These are phyloP conservation scores for Siphamia tubifer DNA, from an alignment of 2,113 vertebrate species.

Conservation along the genomic window DNA sequence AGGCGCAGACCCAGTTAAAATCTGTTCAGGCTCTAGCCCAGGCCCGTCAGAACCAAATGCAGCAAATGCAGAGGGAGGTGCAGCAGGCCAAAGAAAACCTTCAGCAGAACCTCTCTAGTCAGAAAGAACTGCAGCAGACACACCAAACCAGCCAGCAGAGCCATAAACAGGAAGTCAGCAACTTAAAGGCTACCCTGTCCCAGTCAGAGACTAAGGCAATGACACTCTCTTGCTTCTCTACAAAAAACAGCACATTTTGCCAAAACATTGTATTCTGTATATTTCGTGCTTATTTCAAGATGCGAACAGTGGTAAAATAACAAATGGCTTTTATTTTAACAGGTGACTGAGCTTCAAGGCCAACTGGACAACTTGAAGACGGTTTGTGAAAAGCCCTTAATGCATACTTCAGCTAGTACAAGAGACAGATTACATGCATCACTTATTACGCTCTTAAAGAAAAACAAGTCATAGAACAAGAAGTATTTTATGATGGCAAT, in stretches of 20 bases:
- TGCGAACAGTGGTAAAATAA: not conserved
- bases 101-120: slow-evolving; percentile 52
- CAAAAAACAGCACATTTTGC: not conserved
- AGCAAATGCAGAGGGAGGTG: slow-evolving; percentile 65
- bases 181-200: slow-evolving; percentile 82
- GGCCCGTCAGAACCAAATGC: slow-evolving; percentile 65
- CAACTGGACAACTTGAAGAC: slow-evolving; percentile 87
- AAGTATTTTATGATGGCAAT: no score
- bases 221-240: not conserved
- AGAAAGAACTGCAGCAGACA: slow-evolving; percentile 67
- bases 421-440: no score
- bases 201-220: slow-evolving; percentile 86
- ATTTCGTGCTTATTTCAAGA: not conserved
- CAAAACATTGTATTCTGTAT: not conserved
- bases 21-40: slow-evolving; percentile 49
- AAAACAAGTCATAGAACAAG: no score
- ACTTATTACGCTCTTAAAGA: no score
- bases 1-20: slow-evolving; percentile 69
- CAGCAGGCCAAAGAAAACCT: slow-evolving; percentile 65
- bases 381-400: slow-evolving; percentile 71
- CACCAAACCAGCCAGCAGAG: slow-evolving; percentile 49
- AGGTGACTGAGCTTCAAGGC: slow-evolving; percentile 84
- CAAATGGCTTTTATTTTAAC: not conserved
- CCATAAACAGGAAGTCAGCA: slow-evolving; percentile 83
- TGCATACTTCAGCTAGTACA: no score